These are phyloP conservation scores for Rhyacophila evoluta DNA, from an alignment of 2,888 invertebrate species.

Conservation along the genomic window DNA sequence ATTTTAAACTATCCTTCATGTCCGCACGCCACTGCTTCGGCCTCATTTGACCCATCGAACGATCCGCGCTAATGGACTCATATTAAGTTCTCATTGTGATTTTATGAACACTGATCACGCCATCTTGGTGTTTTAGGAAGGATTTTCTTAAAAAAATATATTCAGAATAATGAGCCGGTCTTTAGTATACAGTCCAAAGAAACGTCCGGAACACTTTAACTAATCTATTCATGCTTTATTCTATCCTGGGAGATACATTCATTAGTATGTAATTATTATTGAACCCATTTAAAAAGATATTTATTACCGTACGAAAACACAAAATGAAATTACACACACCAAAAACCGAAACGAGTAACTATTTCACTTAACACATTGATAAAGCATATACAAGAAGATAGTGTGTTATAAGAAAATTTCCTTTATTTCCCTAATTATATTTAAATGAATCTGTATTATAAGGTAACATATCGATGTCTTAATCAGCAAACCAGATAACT, in stretches of 20 bases:
- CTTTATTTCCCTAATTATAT: no score
- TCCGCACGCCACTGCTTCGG: not conserved
- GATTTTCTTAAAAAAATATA: slow-evolving; percentile 44
- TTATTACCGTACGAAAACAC: not conserved
- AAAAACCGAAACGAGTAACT: no score
- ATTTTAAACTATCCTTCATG: no score
- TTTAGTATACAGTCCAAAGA: not conserved
- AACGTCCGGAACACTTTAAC: not conserved
- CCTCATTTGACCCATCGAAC: slow-evolving; percentile 22
- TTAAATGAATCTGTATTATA: no score
- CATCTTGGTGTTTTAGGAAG: slow-evolving; percentile 45
- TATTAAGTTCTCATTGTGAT: slow-evolving; percentile 51
- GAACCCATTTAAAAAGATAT: not conserved
- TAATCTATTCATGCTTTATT: not conserved
- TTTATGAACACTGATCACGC: slow-evolving; percentile 46
- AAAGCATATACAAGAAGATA: no score
- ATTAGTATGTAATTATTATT: not conserved
- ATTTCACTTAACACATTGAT: no score
- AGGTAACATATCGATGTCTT: no score
- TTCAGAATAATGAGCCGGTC: slow-evolving; percentile 1
- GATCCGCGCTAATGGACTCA: slow-evolving; percentile 44
- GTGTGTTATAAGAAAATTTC: no score
- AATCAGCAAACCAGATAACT: no score
- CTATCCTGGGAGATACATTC: not conserved
- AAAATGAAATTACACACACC: no score